phyloP scores from a whole-genome alignment of 1,140 invertebrate species.

The Trachelipus rathkii region DNA sequence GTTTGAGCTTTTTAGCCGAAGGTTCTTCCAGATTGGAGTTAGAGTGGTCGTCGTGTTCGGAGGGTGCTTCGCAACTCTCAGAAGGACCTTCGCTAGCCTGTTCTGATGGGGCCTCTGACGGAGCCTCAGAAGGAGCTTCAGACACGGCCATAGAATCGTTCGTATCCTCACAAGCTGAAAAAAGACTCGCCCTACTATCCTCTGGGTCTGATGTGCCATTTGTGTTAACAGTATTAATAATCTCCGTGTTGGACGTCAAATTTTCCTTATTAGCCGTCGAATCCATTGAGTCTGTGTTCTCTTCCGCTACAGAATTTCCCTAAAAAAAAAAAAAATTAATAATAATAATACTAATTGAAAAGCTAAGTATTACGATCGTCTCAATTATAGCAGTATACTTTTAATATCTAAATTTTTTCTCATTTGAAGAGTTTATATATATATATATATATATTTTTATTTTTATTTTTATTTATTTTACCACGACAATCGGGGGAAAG shows the following conservation, averaged over 20 bases:
- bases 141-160: constrained; percentile 36
- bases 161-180: constrained; percentile 41
- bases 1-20: constrained; percentile 42
- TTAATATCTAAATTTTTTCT: too few relatives aligned
- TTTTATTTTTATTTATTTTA: too few relatives aligned
- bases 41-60: constrained; percentile 19
- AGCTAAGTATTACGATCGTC: too few relatives aligned
- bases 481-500: too few relatives aligned
- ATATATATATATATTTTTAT: too few relatives aligned
- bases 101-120: constrained; percentile 32
- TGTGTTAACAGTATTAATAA: constrained; percentile 34
- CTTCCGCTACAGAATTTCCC: constrained; percentile 33
- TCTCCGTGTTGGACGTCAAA: constrained; percentile 19
- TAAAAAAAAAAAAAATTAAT: constrained; percentile 28
- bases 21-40: constrained; percentile 38
- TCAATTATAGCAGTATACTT: too few relatives aligned
- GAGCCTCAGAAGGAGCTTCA: neutral
- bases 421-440: too few relatives aligned
- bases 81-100: constrained; percentile 27
- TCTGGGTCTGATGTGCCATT: constrained; percentile 43
- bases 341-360: too few relatives aligned
- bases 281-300: constrained; percentile 43
- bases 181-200: constrained; percentile 40
- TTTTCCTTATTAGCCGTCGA: constrained; percentile 44
- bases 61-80: constrained; percentile 33